Evolutionary conservation across 2,797 vertebrate genomes (phyloP), one percentile per base, ranked within the genome.

Genomic region (Catostomus latipinnis): DNA sequence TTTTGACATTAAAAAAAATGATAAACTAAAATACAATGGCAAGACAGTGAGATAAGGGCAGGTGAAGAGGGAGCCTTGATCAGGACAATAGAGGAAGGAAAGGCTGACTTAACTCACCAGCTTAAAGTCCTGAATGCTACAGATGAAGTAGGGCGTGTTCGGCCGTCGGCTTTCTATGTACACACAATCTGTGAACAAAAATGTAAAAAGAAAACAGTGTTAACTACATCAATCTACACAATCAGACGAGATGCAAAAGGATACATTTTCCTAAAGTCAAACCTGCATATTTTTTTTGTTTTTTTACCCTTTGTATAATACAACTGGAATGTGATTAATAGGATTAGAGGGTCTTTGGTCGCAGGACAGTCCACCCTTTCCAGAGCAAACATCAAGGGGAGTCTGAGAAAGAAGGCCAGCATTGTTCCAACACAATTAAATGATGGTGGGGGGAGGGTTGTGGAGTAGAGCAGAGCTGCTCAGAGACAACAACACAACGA

Each of bases 121-220:
- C 92, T 99, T 99, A 95, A 99, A 99, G 93, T 99, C 98, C 94
- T 99, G 98, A 94, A 99, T 99, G 95, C 98, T 99, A 96, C 98
- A 99, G 94, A 99, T 99, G 96, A 99, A 99, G 92, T 99, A 99
- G 58, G 98, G 98, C 60, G 97, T 99, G 91, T 99, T 99, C 88
- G 98, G 96, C 86, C 97, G 95, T 77, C 97, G 96, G 82, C 97
- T 98, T 91, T 99, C 98, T 86, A 99, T 99, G 90, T 98, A 99
- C 88, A 99, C 98, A 92, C 98, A 99, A 96, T 99, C 98, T 99
- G 94, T 81, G 94, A 93, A 53, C 13, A 68, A 14, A 76, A 58
- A 68, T 67, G 6, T 18, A 74, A 48, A 72, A 66, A 77, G 76
- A 86, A 70, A 78, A 78, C 1, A 45, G 74, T 13, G 58, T 34